Conservation (phyloP, 2,888 invertebrate genomes). For the Philereme vetulata region DNA sequence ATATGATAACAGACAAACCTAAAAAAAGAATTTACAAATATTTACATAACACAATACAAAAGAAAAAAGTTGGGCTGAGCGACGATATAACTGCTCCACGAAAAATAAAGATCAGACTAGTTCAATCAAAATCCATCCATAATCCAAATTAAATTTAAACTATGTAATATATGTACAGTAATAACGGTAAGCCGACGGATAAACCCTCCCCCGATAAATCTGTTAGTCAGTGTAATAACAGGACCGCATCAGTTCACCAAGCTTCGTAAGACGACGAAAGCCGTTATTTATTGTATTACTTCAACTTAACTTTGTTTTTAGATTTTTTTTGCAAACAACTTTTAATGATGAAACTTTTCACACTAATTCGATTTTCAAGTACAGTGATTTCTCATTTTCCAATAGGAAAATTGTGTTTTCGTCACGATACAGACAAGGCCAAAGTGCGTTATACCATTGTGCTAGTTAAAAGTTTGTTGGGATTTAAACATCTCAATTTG, state of each 20-base stretch:
- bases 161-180: conserved; percentile 15
- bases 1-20: too few relatives aligned
- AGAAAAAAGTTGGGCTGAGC: neutral
- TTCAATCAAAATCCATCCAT: conserved; percentile 18
- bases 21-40: too few relatives aligned
- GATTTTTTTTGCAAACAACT: neutral
- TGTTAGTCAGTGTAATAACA: conserved; percentile 34
- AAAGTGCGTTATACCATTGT: too few relatives aligned
- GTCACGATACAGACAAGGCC: too few relatives aligned
- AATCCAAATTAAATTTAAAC: conserved; percentile 25
- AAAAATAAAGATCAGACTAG: neutral
- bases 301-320: conserved; percentile 3
- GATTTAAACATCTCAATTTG: too few relatives aligned
- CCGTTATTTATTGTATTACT: conserved; percentile 9
- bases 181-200: conserved; percentile 23
- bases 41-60: neutral
- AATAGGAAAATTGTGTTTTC: too few relatives aligned
- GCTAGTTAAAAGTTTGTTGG: too few relatives aligned
- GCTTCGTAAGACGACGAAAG: conserved; percentile 3
- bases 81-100: neutral
- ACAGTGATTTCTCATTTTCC: too few relatives aligned
- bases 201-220: conserved; percentile 11
- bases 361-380: too few relatives aligned
- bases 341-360: too few relatives aligned
- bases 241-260: conserved; percentile 24